Base-by-base conservation (phyloP, 2,888 invertebrate species). In the Nyleta sp. region DNA sequence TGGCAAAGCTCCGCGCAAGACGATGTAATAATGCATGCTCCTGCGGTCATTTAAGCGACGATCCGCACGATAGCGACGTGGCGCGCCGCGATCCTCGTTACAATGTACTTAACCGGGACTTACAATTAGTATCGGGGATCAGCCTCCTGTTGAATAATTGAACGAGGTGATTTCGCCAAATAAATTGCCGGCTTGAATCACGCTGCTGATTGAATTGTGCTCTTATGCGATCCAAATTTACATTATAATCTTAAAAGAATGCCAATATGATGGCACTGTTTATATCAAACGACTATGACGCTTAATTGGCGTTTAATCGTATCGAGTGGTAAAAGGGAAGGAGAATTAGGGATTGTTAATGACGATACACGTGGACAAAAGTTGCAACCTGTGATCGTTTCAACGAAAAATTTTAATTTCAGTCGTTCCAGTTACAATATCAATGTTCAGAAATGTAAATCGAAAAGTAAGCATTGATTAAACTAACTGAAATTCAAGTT, bases 21-120 rank as follows among this genome's bases (percentile, higher is more conserved):
- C 77, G 67, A 67, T 28, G 67, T 68, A 67, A 78, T 78, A 77
- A 77, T 67, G 67, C 53, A 72, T 55, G 72, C 72, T 72, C 38
- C 62, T 55, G 53, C 48, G 38, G 22, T 60, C 52, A 40, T 70
- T 65, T 52, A 55, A 55, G 50, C 65, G 76, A 57, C 75, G 53
- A 75, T 65, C 55, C 15, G 44, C 62, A 59, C 70, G 76, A 70
- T 67, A 55, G 64, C 46, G 33, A 68, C 67, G 48, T 67, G 60
- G 60, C 50, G 57, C 42, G 42, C 33, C 22, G 6, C 7, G 13
- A 46, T 8, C 33, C 65, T 57, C 73, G 57, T 67, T 60, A 68
- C 60, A 68, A 53, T 60, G 62, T 62, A 57, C 44, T 70, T 59
- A 59, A 76, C 70, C 64, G 28, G 48, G 70, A 46, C 71, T 60